phyloP scores from a whole-genome alignment of 2,113 vertebrate genomes.

The crab-eating macaque (Macaca fascicularis) region T2T-MFA8v1.1 NC_088378.1:34825001-34825500 shows the following conservation, averaged over 20 bases:
- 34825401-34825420: background rate
- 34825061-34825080: background rate
- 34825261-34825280: background rate
- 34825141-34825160: background rate
- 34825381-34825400: background rate
- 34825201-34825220: background rate
- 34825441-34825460: background rate
- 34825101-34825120: background rate
- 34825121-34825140: background rate
- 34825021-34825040: background rate
- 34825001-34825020: constrained; percentile 8
- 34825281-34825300: background rate
- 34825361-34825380: background rate
- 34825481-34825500: background rate
- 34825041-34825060: background rate
- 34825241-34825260: background rate
- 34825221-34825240: background rate
- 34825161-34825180: background rate
- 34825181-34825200: background rate
- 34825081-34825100: background rate
- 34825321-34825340: background rate
- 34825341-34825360: background rate
- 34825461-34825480: background rate
- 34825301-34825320: background rate
- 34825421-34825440: background rate